Conservation (phyloP, 1,140 invertebrate species). For the Drosophila grimshawi region DNA sequence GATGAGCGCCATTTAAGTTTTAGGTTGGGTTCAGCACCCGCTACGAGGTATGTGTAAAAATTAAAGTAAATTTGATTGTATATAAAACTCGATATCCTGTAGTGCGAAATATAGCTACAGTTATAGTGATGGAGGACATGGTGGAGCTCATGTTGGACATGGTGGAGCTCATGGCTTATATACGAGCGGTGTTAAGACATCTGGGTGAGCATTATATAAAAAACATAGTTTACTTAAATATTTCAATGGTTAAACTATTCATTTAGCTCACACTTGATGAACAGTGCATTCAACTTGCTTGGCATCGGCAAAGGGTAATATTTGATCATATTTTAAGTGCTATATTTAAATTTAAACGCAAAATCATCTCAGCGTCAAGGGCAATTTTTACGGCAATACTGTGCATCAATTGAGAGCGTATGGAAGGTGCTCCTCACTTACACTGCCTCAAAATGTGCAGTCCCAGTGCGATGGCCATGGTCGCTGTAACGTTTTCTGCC, state of each 20-base stretch:
- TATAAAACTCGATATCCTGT: neutral
- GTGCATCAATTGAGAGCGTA: conserved; percentile 38
- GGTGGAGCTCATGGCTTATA: conserved; percentile 19
- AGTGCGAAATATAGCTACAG: conserved; percentile 58
- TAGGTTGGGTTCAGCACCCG: conserved; percentile 40
- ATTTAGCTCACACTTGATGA: conserved; percentile 42
- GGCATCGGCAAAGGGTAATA: conserved; percentile 65
- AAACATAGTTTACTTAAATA: neutral
- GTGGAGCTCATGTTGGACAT: conserved; percentile 6
- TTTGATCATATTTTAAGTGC: neutral
- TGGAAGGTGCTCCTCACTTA: conserved; percentile 55
- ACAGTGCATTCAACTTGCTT: conserved; percentile 47
- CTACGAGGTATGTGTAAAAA: conserved; percentile 53
- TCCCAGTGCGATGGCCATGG: conserved; percentile 54
- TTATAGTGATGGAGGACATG: conserved; percentile 34
- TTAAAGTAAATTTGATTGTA: conserved; percentile 1
- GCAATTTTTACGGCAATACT: conserved; percentile 58
- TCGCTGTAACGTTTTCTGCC: conserved; percentile 86
- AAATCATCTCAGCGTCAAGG: conserved; percentile 24
- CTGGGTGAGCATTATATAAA: conserved; percentile 14
- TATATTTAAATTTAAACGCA: neutral
- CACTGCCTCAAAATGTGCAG: conserved; percentile 61
- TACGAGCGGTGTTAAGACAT: conserved; percentile 44
- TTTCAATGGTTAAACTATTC: neutral
- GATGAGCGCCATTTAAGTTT: conserved; percentile 60